Evolutionary conservation across 1,140 invertebrate species (phyloP), one percentile per base, ranked within the genome.

Genomic region (Melipona quadrifasciata): DNA sequence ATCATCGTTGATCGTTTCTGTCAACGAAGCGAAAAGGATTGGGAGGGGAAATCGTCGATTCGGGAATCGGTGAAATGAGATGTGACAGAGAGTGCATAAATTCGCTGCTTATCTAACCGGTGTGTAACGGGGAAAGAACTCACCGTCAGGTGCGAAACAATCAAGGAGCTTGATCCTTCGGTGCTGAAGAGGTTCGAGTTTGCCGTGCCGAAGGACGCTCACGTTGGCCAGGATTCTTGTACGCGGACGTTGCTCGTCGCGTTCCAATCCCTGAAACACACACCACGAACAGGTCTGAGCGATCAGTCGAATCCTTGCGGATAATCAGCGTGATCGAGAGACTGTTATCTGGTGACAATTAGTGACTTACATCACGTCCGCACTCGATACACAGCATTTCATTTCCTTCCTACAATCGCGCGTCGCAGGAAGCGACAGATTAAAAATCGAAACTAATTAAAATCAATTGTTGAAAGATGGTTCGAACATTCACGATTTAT

Each of bases 191-290:
- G 88, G 91, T 93, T 91, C 89, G 91, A 92, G 90, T 92, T 91
- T 90, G 90, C 91, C 89, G 90, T 91, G 85, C 88, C 90, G 84
- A 90, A 91, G 92, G 90, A 87, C 87, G 94, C 93, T 95, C 94
- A 95, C 94, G 94, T 95, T 87, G 94, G 93, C 94, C 94, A 95
- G 86, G 94, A 95, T 90, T 95, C 94, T 93, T 94, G 94, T 90
- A 95, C 94, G 91, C 94, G 94, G 74, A 93, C 93, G 87, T 93
- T 95, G 91, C 93, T 91, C 92, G 94, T 93, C 90, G 93, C 93
- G 91, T 93, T 95, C 94, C 94, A 95, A 87, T 95, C 94, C 94
- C 94, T 95, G 93, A 84, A 95, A 94, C 93, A 93, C 83, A 94
- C 85, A 91, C 84, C 80, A 91, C 84, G 80, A 75, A 84, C 85